A percentile compares a stretch with the other conserved stretches of the same genome.
These are phyloP conservation scores for Gobiocypris rarus DNA, from an alignment of 2,113 vertebrate genomes.

Conservation along the genomic window DNA sequence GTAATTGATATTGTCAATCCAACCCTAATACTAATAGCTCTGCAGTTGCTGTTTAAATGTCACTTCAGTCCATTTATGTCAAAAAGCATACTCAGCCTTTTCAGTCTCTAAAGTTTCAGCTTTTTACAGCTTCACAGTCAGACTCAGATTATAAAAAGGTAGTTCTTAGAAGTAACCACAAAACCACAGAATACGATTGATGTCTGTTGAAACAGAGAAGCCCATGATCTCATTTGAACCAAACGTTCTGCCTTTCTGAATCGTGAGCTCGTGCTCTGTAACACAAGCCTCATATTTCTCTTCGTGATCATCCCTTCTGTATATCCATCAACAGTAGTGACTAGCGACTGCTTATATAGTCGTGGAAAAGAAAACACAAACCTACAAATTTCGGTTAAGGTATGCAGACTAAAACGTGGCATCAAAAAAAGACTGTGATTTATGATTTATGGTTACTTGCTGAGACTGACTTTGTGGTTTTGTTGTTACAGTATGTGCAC, in stretches of 20 bases:
- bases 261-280: conserved; percentile 50
- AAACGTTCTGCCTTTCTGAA: conserved; percentile 69
- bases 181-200: conserved; percentile 70
- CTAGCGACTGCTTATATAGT: conserved; percentile 65
- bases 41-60: neutral
- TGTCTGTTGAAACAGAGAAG: conserved; percentile 71
- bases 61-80: neutral
- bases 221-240: conserved; percentile 76
- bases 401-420: conserved; percentile 49
- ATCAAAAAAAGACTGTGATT: conserved; percentile 61
- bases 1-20: neutral
- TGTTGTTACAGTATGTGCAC: conserved; percentile 36
- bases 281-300: conserved; percentile 64
- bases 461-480: conserved; percentile 51
- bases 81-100: conserved; percentile 16
- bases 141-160: conserved; percentile 37
- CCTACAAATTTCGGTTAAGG: conserved; percentile 50
- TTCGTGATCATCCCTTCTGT: conserved; percentile 67
- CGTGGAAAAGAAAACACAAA: conserved; percentile 59
- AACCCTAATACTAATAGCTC: neutral
- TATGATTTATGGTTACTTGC: conserved; percentile 57
- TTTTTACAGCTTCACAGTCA: conserved; percentile 15
- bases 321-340: conserved; percentile 66
- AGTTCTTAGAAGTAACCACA: conserved; percentile 57
- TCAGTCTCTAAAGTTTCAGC: conserved; percentile 16